Base-by-base conservation (phyloP, 2,113 vertebrate genomes). In the Coptodon bakossiorum region DNA sequence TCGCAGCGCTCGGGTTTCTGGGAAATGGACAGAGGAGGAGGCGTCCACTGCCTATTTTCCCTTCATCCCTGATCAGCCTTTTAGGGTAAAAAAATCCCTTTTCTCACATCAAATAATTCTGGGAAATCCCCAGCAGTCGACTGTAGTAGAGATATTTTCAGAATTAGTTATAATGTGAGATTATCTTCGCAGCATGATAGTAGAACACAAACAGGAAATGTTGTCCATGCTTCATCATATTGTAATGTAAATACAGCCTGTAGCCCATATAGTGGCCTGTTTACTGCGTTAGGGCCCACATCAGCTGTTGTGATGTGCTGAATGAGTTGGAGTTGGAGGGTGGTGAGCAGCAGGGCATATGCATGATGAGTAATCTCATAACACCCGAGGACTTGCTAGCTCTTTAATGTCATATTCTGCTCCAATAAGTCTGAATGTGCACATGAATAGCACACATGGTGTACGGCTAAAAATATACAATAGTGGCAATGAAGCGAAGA, bases 41-140 rank as follows among this genome's bases (percentile, higher is more conserved):
- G 97, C 97, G 0, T 96, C 98, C 56, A 99, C 98, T 79, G 95
- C 95, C 73, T 99, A 99, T 93, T 99, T 99, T 53, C 99, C 99
- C 2, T 99, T 99, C 96, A 99, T 99, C 92, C 97, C 97, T 1
- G 98, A 99, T 92, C 99, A 99, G 94, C 99, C 99, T 29, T 99
- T 99, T 93, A 97, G 98, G 97, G 99, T 99, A 96, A 97, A 96
- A 5, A 17, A 71, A 36, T 38, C 4, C 24, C 2, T 3, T 68
- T 48, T 34, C 54, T 8, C 22, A 19, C 38, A 6, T 24, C 19
- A 5, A 9, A 13, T 38, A 73, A 45, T 43, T 48, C 71, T 31
- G 43, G n/a, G 27, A 38, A 81, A 57, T 57, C 17, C 36, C 14
- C 10, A 50, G 27, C 43, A 78, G 71, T 31, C 1, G 4, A 12